Conservation (phyloP, 2,113 vertebrate species). For the Semnopithecus entellus region DNA sequence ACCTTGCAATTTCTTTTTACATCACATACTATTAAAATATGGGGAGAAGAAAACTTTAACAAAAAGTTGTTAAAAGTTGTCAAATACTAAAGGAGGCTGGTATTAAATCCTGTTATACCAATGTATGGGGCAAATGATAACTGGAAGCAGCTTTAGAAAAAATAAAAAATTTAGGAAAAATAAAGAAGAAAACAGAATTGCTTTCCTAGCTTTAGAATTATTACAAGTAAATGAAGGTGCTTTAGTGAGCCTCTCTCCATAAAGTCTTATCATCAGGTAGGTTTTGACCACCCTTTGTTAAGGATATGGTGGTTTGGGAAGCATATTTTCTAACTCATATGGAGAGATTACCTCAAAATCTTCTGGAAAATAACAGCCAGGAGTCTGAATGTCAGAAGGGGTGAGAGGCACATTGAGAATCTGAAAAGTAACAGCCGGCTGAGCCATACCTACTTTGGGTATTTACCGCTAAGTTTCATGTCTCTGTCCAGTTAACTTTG, state of each 20-base stretch:
- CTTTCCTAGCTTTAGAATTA: constrained; percentile 52
- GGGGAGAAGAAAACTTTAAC: background rate
- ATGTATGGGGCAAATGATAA: background rate
- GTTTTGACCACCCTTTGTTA: background rate
- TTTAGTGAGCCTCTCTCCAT: background rate
- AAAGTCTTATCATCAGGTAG: background rate
- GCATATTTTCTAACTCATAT: background rate
- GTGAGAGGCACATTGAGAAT: background rate
- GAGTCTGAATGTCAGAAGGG: background rate
- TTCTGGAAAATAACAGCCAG: constrained; percentile 43
- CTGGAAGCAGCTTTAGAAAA: constrained; percentile 12
- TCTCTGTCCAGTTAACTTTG: background rate
- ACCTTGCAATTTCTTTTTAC: background rate
- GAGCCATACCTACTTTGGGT: background rate
- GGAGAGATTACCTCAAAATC: constrained; percentile 17
- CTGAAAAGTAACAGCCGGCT: background rate
- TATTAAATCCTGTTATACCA: constrained; percentile 22
- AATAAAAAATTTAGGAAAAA: background rate
- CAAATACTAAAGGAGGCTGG: constrained; percentile 9
- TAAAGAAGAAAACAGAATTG: constrained; percentile 54
- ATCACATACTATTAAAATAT: background rate
- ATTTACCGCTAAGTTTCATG: background rate
- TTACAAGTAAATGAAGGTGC: constrained; percentile 45
- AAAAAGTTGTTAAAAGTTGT: background rate
- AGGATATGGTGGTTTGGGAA: background rate